Base-by-base conservation (phyloP, 23 tunicate species). In the Trididemnum nubilum region DNA sequence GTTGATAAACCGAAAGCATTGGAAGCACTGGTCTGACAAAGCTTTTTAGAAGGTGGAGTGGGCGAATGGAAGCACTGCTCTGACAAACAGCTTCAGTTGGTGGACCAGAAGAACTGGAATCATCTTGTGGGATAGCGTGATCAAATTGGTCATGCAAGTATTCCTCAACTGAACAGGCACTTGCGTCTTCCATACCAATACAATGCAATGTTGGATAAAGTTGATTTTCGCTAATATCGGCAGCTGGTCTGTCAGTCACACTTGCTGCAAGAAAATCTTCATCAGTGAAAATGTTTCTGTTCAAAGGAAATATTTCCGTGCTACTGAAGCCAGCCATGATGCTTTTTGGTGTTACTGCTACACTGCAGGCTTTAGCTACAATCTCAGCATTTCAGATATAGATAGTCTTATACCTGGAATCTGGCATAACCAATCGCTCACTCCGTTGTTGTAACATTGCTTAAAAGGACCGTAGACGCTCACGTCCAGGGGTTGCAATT, bases 201-300 rank as follows among this genome's bases (percentile, higher is more conserved):
- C 9, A 44, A 44, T 44, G 54, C 54, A 44, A 44, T 44, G 54
- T 44, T 44, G 54, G 54, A 44, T 44, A 7, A 15, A 44, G 12
- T 44, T 15, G 54, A 15, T 44, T 44, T 44, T 44, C 54, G 54
- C 12, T 15, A 15, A 44, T 44, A 44, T 61, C 67, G n/a, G 67
- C 67, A 61, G 67, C 67, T 4, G 67, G 29, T 61, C 67, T 61
- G 29, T 61, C 67, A 61, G 67, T 61, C 67, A 21, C 67, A 61
- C 67, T 61, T n/a, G 67, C 29, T n/a, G 67, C 29, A 22, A 61
- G 29, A 61, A 61, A 61, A 21, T 61, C 67, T 61, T n/a, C 67
- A 61, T 61, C 67, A 61, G 67, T 25, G n/a, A 22, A 61, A 61
- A 61, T 61, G 29, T 61, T 25, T 21, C 27, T 25, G 29, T 61